Conservation (phyloP, 2,113 vertebrate genomes). For the Rana temporaria region DNA sequence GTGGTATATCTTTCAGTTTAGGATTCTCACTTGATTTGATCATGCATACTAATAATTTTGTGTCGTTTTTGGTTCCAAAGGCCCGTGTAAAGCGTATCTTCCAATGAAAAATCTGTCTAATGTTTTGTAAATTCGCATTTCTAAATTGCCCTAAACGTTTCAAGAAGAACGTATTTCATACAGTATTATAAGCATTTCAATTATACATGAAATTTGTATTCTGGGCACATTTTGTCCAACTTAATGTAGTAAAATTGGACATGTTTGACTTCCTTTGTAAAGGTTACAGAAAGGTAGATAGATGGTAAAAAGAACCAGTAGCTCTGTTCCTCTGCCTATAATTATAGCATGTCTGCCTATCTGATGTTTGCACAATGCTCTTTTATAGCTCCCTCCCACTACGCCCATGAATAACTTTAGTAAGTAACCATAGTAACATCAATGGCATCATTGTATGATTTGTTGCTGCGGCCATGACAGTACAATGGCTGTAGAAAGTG, state of each 20-base stretch:
- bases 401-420: conserved; percentile 28
- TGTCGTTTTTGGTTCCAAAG: no score
- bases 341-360: conserved; percentile 35
- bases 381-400: conserved; percentile 21
- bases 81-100: no score
- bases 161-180: no score
- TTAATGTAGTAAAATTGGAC: not conserved
- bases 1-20: no score
- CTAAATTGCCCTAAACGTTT: no score
- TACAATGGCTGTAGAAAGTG: conserved; percentile 3
- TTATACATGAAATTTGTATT: not conserved
- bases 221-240: not conserved
- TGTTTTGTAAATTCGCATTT: no score
- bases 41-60: no score
- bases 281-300: conserved; percentile 35
- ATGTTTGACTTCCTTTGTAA: conserved; percentile 23
- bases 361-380: conserved; percentile 24
- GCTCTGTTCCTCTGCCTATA: conserved; percentile 17
- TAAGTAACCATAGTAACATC: conserved; percentile 15
- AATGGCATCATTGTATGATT: conserved; percentile 31
- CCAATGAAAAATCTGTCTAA: no score
- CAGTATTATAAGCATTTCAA: no score
- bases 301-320: not conserved
- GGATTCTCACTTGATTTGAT: no score
- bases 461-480: conserved; percentile 18